These are phyloP conservation scores for Brachirus orientalis DNA, from an alignment of 2,113 vertebrate species.

Conservation along the genomic window DNA sequence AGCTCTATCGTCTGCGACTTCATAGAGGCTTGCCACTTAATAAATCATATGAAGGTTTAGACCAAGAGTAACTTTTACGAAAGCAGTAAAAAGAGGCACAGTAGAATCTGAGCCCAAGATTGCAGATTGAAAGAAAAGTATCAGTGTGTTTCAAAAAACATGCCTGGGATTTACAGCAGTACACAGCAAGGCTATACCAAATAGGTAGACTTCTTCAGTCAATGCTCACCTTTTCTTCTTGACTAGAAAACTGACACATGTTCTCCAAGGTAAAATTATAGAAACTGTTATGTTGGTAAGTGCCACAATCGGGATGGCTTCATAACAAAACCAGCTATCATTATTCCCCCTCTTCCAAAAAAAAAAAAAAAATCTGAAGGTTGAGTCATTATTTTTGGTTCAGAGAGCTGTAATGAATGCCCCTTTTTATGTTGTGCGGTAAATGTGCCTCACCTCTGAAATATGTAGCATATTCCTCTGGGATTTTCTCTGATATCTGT, in stretches of 20 bases:
- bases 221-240: conserved; percentile 55
- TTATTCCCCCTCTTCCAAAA: not conserved
- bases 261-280: conserved; percentile 65
- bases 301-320: conserved; percentile 45
- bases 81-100: conserved; percentile 17
- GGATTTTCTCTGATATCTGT: conserved; percentile 38
- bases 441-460: conserved; percentile 51
- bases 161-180: conserved; percentile 14
- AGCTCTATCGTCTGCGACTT: conserved; percentile 29
- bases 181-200: conserved; percentile 33
- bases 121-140: not conserved
- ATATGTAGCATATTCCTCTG: conserved; percentile 37
- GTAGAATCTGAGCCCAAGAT: not conserved
- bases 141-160: not conserved
- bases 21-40: conserved; percentile 25
- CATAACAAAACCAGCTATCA: conserved; percentile 24
- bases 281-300: conserved; percentile 58
- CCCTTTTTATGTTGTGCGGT: conserved; percentile 51
- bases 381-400: conserved; percentile 70
- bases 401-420: conserved; percentile 61
- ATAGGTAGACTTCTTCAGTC: conserved; percentile 46
- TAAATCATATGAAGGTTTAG: conserved; percentile 24
- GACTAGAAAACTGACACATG: conserved; percentile 68
- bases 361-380: conserved; percentile 29
- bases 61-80: conserved; percentile 21